Evolutionary conservation across 2,113 vertebrate species (phyloP).

Genomic region (Toxostoma redivivum): DNA sequence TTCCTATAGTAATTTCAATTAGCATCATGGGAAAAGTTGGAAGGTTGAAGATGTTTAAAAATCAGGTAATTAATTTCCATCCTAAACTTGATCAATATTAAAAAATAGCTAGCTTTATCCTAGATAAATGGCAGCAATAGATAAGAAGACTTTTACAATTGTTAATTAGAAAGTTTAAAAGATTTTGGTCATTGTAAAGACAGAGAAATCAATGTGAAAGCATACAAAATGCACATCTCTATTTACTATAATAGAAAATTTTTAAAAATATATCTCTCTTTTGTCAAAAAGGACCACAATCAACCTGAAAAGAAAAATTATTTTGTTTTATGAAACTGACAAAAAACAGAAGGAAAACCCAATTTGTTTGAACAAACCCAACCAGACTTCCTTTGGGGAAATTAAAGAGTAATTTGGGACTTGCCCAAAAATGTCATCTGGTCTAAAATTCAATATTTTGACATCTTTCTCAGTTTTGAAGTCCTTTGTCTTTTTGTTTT

Average conservation of each 20-base stretch:
- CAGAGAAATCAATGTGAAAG: background rate
- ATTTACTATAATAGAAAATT: background rate
- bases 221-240: background rate
- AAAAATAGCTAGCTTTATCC: background rate
- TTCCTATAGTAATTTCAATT: background rate
- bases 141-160: background rate
- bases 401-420: background rate
- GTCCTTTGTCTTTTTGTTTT: background rate
- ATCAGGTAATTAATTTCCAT: background rate
- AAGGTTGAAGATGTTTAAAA: background rate
- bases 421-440: constrained; percentile 8
- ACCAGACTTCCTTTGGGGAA: background rate
- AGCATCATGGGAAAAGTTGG: background rate
- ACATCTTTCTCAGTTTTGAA: background rate
- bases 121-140: background rate
- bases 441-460: constrained; percentile 26
- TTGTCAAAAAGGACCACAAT: background rate
- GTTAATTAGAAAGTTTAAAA: background rate
- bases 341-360: background rate
- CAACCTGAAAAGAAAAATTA: background rate
- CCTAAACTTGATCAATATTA: background rate
- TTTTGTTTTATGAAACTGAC: background rate
- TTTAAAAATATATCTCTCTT: background rate
- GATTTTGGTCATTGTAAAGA: background rate
- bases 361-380: background rate